These are phyloP conservation scores for Chiloscyllium plagiosum DNA, from an alignment of 2,113 vertebrate genomes.

Conservation along the genomic window DNA sequence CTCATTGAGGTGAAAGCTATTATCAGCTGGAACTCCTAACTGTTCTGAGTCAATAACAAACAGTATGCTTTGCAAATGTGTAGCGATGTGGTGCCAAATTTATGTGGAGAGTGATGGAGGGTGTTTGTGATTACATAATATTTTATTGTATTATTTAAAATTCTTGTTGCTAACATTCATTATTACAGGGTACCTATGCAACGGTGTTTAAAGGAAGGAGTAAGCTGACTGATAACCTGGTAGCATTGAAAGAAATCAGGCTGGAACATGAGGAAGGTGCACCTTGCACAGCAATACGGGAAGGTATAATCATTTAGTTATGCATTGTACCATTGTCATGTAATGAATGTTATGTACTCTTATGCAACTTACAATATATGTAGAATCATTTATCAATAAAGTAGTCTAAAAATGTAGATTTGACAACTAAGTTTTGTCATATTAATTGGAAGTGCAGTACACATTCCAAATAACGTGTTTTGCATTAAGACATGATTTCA, in stretches of 20 bases:
- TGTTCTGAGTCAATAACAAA: neutral
- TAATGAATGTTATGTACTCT: neutral
- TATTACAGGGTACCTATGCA: conserved; percentile 83
- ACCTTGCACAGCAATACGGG: conserved; percentile 94
- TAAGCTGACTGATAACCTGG: conserved; percentile 94
- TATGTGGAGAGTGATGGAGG: neutral
- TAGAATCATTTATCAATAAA: neutral
- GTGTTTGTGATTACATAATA: neutral
- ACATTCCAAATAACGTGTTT: neutral
- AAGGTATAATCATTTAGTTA: conserved; percentile 60
- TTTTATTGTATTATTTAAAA: neutral
- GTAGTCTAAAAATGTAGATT: neutral
- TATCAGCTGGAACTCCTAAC: neutral
- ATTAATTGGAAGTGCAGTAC: neutral
- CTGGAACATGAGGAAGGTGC: conserved; percentile 96
- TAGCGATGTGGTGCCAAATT: neutral
- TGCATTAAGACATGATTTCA: neutral
- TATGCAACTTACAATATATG: neutral
- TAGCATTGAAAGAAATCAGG: conserved; percentile 95
- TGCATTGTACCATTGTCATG: neutral
- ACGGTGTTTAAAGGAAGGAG: conserved; percentile 98
- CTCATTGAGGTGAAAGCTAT: too few species aligned
- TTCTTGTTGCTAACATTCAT: neutral
- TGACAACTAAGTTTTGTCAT: neutral
- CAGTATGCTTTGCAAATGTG: neutral